phyloP scores from a whole-genome alignment of 2,797 vertebrate genomes.

The Coluber constrictor region DNA sequence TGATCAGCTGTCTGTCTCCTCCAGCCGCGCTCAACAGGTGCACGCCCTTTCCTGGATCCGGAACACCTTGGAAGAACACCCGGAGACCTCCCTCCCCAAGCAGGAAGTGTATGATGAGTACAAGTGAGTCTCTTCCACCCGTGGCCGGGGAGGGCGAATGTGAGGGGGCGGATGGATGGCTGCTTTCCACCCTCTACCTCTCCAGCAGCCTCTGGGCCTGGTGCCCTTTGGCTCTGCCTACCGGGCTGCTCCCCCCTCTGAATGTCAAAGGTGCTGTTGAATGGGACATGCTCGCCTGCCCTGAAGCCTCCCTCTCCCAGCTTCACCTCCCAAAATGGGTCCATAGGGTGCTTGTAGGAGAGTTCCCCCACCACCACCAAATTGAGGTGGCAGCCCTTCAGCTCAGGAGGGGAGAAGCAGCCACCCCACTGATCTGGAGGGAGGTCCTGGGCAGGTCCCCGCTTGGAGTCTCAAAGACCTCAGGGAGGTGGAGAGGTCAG shows the following conservation, averaged over 20 bases:
- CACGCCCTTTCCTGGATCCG: constrained; percentile 97
- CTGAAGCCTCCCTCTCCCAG: neutral
- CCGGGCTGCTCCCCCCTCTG: neutral
- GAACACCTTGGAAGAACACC: constrained; percentile 94
- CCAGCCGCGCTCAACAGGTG: constrained; percentile 94
- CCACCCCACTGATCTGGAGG: neutral
- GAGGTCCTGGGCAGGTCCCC: neutral
- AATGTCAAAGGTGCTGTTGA: neutral
- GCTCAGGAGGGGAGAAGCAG: neutral
- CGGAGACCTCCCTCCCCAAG: constrained; percentile 96
- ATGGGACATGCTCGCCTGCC: neutral
- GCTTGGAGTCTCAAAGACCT: neutral
- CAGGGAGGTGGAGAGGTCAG: neutral
- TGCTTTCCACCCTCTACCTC: neutral
- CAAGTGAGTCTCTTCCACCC: constrained; percentile 79
- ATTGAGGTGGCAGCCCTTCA: neutral
- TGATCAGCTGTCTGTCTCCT: constrained; percentile 90
- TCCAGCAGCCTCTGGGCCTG: neutral
- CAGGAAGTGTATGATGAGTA: constrained; percentile 99
- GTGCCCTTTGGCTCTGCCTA: neutral
- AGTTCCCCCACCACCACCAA: neutral
- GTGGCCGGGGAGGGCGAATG: neutral
- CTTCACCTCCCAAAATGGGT: neutral
- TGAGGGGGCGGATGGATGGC: accelerated
- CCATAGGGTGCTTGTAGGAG: neutral